Conservation (phyloP, 37 sponge, comb jelly and placozoan genomes). For the Petrosia ficiformis region DNA sequence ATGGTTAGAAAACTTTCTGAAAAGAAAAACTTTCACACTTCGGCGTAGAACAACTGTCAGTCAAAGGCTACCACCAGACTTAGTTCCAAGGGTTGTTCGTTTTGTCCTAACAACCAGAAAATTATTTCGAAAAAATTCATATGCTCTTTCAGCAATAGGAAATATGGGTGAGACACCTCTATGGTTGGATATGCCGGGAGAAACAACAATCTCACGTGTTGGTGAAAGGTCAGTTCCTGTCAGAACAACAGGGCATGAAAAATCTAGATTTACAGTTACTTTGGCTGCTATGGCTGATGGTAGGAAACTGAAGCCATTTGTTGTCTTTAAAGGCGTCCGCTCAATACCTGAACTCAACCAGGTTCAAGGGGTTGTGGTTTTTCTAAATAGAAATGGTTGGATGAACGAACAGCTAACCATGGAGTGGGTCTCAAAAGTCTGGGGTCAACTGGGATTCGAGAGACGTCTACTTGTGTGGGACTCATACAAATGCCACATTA, state of each 20-base stretch:
- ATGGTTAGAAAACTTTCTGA: constrained; percentile 23
- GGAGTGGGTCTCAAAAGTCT: constrained; percentile 37
- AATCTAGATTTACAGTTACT: constrained; percentile 45
- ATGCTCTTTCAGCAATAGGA: background rate
- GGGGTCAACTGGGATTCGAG: constrained; percentile 43
- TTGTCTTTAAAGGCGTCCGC: constrained; percentile 74
- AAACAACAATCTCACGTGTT: constrained; percentile 43
- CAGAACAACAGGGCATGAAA: constrained; percentile 59
- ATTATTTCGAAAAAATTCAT: too few species aligned
- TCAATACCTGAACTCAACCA: too few species aligned
- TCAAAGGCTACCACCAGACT: constrained; percentile 29
- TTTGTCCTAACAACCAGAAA: constrained; percentile 15
- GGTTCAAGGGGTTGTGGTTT: constrained; percentile 36
- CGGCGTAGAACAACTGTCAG: constrained; percentile 45
- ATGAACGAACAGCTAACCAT: constrained; percentile 52
- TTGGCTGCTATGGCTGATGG: constrained; percentile 62
- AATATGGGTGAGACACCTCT: constrained; percentile 72
- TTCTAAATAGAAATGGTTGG: constrained; percentile 36
- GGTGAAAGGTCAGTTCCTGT: too few species aligned
- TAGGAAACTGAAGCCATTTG: constrained; percentile 42
- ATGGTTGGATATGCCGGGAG: constrained; percentile 68
- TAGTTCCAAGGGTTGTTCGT: constrained; percentile 31
- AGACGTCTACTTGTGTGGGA: constrained; percentile 56
- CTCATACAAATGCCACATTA: constrained; percentile 57
- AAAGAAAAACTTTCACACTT: constrained; percentile 28